Evolutionary conservation across 2,113 vertebrate species (phyloP), one percentile per base, ranked within the genome.

Genomic region (Siphamia tubifer): DNA sequence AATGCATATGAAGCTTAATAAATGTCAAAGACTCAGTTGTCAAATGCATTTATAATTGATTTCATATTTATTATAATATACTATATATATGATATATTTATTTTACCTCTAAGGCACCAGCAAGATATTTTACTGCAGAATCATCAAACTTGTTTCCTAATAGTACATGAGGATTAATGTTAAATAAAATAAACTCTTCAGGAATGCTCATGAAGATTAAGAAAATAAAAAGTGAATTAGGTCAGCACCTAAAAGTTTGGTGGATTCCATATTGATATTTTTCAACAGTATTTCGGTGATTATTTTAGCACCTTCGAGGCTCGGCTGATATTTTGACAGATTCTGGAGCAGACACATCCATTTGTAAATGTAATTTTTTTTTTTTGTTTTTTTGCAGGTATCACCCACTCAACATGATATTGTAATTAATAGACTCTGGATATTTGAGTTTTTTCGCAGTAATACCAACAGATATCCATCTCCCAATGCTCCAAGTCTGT

Each of bases 91-190:
- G 8, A n/a, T 5, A 5, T 21, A 54, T 28, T 35, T 15, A 11
- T 82, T 90, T 93, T 73, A 94, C 94, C 75, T 69, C 69, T 74
- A 95, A 73, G 51, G 85, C 86, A 15, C 93, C 90, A 19, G 84
- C 68, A 25, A 94, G 54, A 39, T 72, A 72, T 7, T 74, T 53
- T 25, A 85, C 89, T 19, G 87, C 47, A n/a, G 88, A 48, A 0
- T 94, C 90, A 31, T 73, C 82, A 44, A 94, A 93, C 25, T 47
- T 51, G 54, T 94, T 95, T 81, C 82, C 86, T 93, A 48, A 1
- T 7, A n/a, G 17, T 52, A 20, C 8, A 58, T 13, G 28, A 8
- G 16, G 25, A 25, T 15, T 16, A 8, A 27, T 1, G 24, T 34
- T 34, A 34, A 34, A 34, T 12, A n/a, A n/a, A n/a, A n/a, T n/a